Evolutionary conservation across 2,113 vertebrate species (phyloP).

Genomic region (Hippocampus comes): DNA sequence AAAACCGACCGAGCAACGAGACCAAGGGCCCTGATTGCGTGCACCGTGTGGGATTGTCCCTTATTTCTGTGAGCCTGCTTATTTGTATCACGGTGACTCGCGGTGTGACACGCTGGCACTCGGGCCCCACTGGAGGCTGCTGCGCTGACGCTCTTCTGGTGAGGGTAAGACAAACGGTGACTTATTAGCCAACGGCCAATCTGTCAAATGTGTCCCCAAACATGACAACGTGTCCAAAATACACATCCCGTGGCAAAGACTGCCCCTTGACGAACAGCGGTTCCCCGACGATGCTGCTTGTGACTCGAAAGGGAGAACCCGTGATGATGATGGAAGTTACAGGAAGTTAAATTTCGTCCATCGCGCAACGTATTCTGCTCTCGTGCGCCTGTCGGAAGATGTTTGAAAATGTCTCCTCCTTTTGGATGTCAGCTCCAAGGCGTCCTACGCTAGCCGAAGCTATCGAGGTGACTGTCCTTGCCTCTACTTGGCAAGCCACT

Average conservation of each 20-base stretch:
- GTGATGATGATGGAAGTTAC: too few relatives aligned
- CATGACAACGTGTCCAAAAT: background rate
- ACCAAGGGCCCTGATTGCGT: background rate
- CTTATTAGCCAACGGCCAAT: background rate
- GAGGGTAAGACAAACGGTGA: background rate
- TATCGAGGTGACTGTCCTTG: background rate
- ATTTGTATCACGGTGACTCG: conserved; percentile 1
- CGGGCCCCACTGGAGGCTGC: background rate
- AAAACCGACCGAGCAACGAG: background rate
- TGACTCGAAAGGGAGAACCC: too few relatives aligned
- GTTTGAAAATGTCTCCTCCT: too few relatives aligned
- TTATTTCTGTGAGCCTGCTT: background rate
- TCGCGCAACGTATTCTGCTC: too few relatives aligned
- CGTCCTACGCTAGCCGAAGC: too few relatives aligned
- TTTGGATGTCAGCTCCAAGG: too few relatives aligned
- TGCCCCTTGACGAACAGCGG: too few relatives aligned
- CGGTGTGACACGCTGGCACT: background rate
- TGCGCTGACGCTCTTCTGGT: background rate
- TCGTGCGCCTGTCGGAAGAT: too few relatives aligned
- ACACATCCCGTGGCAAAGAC: background rate
- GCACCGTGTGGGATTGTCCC: background rate
- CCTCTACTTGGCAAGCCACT: conserved; percentile 27
- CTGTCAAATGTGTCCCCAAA: background rate
- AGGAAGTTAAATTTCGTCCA: too few relatives aligned
- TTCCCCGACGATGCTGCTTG: too few relatives aligned